phyloP scores from a whole-genome alignment of 2,888 invertebrate genomes.

The Drosophila fungiperda region DNA sequence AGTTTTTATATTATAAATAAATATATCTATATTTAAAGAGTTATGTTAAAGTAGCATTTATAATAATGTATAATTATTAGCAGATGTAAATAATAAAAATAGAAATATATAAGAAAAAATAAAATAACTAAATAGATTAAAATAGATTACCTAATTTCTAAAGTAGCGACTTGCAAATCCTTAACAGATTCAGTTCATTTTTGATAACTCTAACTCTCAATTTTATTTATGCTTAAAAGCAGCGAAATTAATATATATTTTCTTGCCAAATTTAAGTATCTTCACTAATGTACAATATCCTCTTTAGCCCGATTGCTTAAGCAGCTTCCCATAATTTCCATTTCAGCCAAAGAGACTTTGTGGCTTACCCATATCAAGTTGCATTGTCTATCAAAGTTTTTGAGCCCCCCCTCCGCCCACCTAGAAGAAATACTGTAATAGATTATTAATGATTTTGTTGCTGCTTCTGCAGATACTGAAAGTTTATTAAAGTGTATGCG shows the following conservation, averaged over 20 bases:
- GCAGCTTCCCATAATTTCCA: constrained; percentile 33
- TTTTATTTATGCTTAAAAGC: not conserved
- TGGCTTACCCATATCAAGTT: constrained; percentile 65
- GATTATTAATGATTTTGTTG: constrained; percentile 76
- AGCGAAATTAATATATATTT: not conserved
- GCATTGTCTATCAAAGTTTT: constrained; percentile 61
- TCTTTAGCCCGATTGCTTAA: constrained; percentile 47
- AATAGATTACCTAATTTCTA: not conserved
- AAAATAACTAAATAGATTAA: too few relatives aligned
- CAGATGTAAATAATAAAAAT: not conserved
- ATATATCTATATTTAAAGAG: not conserved
- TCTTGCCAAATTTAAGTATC: not conserved
- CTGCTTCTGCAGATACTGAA: constrained; percentile 41
- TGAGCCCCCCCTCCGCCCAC: not conserved
- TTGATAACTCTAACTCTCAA: not conserved
- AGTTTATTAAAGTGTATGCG: constrained; percentile 68
- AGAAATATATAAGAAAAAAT: not conserved
- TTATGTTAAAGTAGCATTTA: not conserved
- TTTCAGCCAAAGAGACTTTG: constrained; percentile 45
- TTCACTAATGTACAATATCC: not conserved
- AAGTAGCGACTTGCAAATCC: not conserved
- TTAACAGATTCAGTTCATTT: not conserved
- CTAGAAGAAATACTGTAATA: constrained; percentile 68
- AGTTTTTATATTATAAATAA: not conserved
- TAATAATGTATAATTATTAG: not conserved